Percentiles rank a stretch among this genome's conserved stretches.
These are phyloP conservation scores for Escarpia spicata DNA, from an alignment of 2,888 invertebrate genomes.

Conservation along the genomic window DNA sequence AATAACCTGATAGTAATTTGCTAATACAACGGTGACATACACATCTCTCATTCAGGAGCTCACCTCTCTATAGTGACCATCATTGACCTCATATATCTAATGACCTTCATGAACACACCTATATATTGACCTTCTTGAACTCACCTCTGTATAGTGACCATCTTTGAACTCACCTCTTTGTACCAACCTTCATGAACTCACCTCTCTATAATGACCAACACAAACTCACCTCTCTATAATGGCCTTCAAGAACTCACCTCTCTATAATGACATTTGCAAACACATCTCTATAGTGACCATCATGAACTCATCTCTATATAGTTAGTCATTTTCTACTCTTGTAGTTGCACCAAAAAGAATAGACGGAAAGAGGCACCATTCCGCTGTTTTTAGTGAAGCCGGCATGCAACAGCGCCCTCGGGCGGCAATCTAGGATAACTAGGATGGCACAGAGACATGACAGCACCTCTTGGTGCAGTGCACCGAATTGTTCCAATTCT, in stretches of 20 bases:
- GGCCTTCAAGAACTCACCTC: slow-evolving; percentile 83
- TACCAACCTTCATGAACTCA: slow-evolving; percentile 33
- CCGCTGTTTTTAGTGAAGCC: no score
- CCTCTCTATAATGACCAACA: slow-evolving; percentile 66
- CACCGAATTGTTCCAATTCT: no score
- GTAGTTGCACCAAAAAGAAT: no score
- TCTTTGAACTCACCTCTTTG: slow-evolving; percentile 80
- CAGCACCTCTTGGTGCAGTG: no score
- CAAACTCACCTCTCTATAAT: slow-evolving; percentile 97
- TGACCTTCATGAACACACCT: slow-evolving; percentile 64
- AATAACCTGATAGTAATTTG: no score
- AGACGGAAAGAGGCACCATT: no score
- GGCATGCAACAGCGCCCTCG: no score
- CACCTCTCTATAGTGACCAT: slow-evolving; percentile 73
- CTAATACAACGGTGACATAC: no score
- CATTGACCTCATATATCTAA: no score
- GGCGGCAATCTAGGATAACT: no score
- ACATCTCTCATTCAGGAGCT: slow-evolving; percentile 80
- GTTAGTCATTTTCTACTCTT: no score
- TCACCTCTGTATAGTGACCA: slow-evolving; percentile 94
- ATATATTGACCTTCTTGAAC: slow-evolving; percentile 80
- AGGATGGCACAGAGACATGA: no score
- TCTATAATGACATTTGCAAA: neutral
- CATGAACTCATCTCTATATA: slow-evolving; percentile 75
- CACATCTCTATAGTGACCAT: slow-evolving; percentile 74